Evolutionary conservation across 2,113 vertebrate genomes (phyloP).

Genomic region (Pterocles gutturalis): DNA sequence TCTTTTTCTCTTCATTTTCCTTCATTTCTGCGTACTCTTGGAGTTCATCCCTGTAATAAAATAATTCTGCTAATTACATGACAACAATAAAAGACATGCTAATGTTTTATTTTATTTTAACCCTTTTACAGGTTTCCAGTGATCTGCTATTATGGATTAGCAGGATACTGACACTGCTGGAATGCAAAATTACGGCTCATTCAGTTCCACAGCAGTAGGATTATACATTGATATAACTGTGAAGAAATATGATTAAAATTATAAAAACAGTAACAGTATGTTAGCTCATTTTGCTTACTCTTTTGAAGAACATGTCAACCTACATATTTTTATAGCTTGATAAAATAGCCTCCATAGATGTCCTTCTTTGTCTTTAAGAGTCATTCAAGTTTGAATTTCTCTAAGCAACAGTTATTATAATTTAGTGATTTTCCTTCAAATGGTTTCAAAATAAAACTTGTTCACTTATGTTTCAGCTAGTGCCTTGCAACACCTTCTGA

Average conservation of each 20-base stretch:
- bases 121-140: background rate
- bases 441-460: background rate
- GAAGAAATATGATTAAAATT: background rate
- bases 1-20: slow-evolving; percentile 78
- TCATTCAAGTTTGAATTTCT: background rate
- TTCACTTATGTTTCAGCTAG: background rate
- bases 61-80: background rate
- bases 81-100: rapidly evolving
- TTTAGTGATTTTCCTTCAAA: background rate
- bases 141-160: background rate
- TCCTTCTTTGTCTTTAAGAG: background rate
- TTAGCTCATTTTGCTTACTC: background rate
- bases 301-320: background rate
- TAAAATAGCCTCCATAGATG: background rate
- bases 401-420: background rate
- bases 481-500: background rate
- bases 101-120: background rate
- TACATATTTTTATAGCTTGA: background rate
- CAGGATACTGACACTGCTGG: background rate
- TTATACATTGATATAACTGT: background rate
- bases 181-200: background rate
- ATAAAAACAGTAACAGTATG: background rate
- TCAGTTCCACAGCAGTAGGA: background rate
- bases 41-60: slow-evolving; percentile 83
- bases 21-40: slow-evolving; percentile 82